Conservation (phyloP, 2,113 vertebrate species). For the Pollachius pollachius region DNA sequence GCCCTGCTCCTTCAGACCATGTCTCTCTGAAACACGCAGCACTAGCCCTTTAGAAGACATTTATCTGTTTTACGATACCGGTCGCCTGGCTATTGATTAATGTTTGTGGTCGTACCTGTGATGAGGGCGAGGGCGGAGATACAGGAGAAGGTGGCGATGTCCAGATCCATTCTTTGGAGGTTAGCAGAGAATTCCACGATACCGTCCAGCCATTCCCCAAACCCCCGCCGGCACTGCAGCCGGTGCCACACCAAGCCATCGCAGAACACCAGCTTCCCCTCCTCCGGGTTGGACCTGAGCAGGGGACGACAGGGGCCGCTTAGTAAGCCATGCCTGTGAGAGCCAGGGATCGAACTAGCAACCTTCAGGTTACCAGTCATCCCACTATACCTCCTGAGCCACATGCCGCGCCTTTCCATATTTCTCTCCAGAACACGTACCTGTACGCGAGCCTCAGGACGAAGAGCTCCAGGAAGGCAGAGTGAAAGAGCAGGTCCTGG, state of each 20-base stretch:
- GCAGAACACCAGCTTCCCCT: conserved; percentile 96
- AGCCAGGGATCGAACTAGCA: too few species aligned
- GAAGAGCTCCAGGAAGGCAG: conserved; percentile 95
- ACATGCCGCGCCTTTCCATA: too few species aligned
- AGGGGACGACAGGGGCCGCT: too few species aligned
- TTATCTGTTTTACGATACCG: not conserved
- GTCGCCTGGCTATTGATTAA: conserved; percentile 11
- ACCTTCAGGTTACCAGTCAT: too few species aligned
- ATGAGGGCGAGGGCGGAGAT: conserved; percentile 93
- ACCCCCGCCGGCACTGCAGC: conserved; percentile 92
- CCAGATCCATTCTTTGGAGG: conserved; percentile 93
- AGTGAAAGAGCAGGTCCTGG: conserved; percentile 95
- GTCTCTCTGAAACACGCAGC: conserved; percentile 78
- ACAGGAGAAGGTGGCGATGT: conserved; percentile 93
- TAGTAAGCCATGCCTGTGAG: not conserved
- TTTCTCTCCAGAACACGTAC: conserved; percentile 54
- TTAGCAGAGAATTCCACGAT: conserved; percentile 94
- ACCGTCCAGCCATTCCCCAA: conserved; percentile 98
- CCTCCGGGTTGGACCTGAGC: conserved; percentile 88
- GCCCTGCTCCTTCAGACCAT: conserved; percentile 92
- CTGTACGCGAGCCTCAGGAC: conserved; percentile 92
- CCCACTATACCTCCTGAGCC: too few species aligned
- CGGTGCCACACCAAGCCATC: conserved; percentile 93
- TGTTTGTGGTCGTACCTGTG: conserved; percentile 80
- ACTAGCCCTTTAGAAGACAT: not conserved